Percentiles rank a stretch among this genome's conserved stretches.
These are phyloP conservation scores for Girardinichthys multiradiatus DNA, from an alignment of 2,113 vertebrate genomes.

Conservation along the genomic window DNA sequence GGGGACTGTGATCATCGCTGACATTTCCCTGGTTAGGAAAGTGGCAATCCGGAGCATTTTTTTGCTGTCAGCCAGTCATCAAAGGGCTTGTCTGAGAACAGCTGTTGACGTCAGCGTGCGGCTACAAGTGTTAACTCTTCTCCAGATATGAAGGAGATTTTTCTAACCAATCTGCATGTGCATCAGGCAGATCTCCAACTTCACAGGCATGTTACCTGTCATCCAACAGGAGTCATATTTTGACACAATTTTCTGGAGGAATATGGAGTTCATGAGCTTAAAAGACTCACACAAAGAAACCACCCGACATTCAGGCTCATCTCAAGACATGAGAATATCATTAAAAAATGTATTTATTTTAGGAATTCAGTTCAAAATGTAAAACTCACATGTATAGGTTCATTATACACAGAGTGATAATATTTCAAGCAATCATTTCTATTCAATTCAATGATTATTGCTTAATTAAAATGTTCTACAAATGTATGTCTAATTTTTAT, in stretches of 20 bases:
- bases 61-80: slow-evolving; percentile 74
- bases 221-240: slow-evolving; percentile 18
- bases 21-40: slow-evolving; percentile 70
- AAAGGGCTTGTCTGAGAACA: slow-evolving; percentile 76
- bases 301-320: background rate
- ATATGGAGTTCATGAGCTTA: background rate
- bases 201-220: slow-evolving; percentile 52
- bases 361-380: background rate
- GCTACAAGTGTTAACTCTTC: slow-evolving; percentile 65
- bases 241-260: slow-evolving; percentile 13
- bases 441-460: too few species aligned
- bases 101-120: slow-evolving; percentile 71
- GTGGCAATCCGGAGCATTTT: slow-evolving; percentile 60
- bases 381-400: background rate
- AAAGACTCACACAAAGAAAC: background rate
- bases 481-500: too few species aligned
- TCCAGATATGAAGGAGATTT: slow-evolving; percentile 39
- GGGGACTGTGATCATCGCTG: slow-evolving; percentile 64
- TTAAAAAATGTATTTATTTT: background rate
- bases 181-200: slow-evolving; percentile 50
- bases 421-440: too few species aligned
- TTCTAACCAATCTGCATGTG: slow-evolving; percentile 42
- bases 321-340: background rate
- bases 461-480: too few species aligned
- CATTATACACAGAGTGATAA: too few species aligned